A percentile compares a stretch with the other conserved stretches of the same genome.
These are phyloP conservation scores for Boulengeromyrus knoepffleri DNA, from an alignment of 2,113 vertebrate species.

Conservation along the genomic window DNA sequence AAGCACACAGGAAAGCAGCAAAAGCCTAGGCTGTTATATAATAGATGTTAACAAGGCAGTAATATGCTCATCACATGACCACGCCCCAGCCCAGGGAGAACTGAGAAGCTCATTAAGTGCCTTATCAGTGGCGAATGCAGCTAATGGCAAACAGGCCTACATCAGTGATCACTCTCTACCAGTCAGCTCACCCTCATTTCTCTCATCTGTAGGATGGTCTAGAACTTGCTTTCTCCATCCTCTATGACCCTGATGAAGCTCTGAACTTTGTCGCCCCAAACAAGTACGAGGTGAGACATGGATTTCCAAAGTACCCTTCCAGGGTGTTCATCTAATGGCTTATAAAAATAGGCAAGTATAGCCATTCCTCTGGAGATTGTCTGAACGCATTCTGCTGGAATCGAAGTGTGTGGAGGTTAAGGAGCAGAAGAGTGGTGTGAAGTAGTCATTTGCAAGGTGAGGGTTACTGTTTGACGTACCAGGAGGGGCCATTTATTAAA, in stretches of 20 bases:
- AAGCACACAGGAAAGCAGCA: neutral
- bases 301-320: neutral
- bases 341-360: neutral
- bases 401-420: neutral
- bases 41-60: neutral
- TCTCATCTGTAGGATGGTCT: constrained; percentile 74
- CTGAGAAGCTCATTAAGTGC: neutral
- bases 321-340: neutral
- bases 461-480: neutral
- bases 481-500: neutral
- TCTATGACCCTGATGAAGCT: constrained; percentile 92
- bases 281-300: constrained; percentile 82
- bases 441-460: neutral
- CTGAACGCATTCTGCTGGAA: neutral
- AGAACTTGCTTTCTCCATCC: constrained; percentile 93
- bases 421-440: neutral
- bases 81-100: neutral
- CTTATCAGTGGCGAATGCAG: neutral
- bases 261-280: constrained; percentile 98
- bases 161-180: neutral
- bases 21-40: neutral
- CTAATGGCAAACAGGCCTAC: neutral
- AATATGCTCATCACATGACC: neutral
- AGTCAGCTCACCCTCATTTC: neutral
- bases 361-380: neutral